Evolutionary conservation across 2,113 vertebrate genomes (phyloP), one percentile per base, ranked within the genome.

Genomic region (Pelecanus crispus): DNA sequence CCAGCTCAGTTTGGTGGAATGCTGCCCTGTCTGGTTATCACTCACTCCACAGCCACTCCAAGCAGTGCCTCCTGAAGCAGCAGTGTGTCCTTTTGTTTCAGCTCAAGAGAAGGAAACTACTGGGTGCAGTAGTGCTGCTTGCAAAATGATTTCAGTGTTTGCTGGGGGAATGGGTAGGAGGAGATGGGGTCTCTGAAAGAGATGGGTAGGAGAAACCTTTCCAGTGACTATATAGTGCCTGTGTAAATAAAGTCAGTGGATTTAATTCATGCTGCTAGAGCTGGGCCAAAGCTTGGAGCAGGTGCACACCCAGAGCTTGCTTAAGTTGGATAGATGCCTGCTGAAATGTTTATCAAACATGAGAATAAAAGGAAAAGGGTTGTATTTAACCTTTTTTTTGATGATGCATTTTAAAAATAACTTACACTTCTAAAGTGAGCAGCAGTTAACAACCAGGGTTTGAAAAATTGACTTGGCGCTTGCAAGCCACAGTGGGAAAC

Each of bases 321-420:
- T 92, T 34, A 68, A 77, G 58, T 80, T 92, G 84, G 91, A 74
- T 47, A 66, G 70, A 34, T 66, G 81, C 70, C 84, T 87, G 50
- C 70, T 82, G 91, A 95, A 95, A 70, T 88, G 87, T 95, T 96
- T 78, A 74, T 94, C 81, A 95, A 86, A 66, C 38, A 20, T 7
- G 59, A 62, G 59, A 94, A 78, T 78, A 62, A 92, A 88, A 95
- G 67, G 66, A 78, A 79, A 85, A 92, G 47, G 47, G 26, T 70
- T 86, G 38, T 38, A 34, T 90, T 92, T 79, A 80, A 80, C n/a
- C 15, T 80, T 68, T 38, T 53, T 92, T 68, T 81, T 77, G 32
- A 75, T 75, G 36, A 62, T 91, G 34, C 17, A 3, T 94, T 92
- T 96, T 47, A 66, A 92, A 94, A 95, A 91, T 95, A 94, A 52